Evolutionary conservation across 2,113 vertebrate species (phyloP).

Genomic region (Chamaetylas fuelleborni): DNA sequence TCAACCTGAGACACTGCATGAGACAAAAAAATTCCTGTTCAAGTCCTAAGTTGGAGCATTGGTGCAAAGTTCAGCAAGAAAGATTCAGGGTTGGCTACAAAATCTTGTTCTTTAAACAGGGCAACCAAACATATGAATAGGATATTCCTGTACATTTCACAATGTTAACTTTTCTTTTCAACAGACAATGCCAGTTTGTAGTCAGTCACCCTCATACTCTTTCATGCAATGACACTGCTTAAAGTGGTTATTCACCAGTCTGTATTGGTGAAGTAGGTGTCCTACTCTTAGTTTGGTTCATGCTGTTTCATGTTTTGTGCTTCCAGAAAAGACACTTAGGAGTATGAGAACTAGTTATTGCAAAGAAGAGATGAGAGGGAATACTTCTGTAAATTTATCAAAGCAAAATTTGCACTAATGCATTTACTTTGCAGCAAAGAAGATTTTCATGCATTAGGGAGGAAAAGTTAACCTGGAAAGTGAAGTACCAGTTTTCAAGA

Average conservation of each 20-base stretch:
- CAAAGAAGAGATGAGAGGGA: neutral
- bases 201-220: neutral
- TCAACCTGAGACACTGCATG: neutral
- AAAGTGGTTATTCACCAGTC: neutral
- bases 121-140: neutral
- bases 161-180: neutral
- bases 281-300: neutral
- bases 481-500: neutral
- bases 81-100: neutral
- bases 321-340: neutral
- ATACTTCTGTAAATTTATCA: neutral
- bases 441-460: neutral
- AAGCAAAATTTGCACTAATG: neutral
- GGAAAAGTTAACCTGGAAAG: neutral
- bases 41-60: neutral
- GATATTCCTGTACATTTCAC: neutral
- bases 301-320: neutral
- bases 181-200: neutral
- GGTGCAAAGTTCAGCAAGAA: neutral
- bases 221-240: neutral
- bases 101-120: neutral
- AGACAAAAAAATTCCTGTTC: neutral
- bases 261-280: neutral
- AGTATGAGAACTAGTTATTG: neutral
- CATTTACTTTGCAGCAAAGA: neutral